Evolutionary conservation across 2,888 invertebrate species (phyloP).

Genomic region (Pandemis cinnamomeana): DNA sequence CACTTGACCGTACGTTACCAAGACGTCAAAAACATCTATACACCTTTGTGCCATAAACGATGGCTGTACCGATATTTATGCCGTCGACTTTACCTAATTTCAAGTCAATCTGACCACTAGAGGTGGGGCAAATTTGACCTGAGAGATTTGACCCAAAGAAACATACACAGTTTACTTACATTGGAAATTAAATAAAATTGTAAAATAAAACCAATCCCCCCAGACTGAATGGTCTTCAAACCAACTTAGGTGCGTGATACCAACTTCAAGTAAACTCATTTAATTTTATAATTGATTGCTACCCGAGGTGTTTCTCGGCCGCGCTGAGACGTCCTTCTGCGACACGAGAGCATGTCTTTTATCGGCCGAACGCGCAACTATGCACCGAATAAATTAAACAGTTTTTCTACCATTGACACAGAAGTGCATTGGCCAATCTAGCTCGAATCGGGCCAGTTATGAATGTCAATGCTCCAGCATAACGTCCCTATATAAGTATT

Average conservation of each 20-base stretch:
- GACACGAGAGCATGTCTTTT: conserved; percentile 35
- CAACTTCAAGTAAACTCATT: neutral
- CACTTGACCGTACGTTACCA: too few relatives aligned
- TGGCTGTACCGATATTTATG: too few relatives aligned
- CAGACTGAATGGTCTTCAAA: neutral
- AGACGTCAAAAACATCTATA: too few relatives aligned
- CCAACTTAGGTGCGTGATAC: neutral
- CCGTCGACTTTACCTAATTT: too few relatives aligned
- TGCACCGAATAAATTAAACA: conserved; percentile 76
- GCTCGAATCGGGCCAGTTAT: conserved; percentile 73
- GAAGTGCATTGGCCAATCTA: conserved; percentile 80
- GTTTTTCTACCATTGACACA: conserved; percentile 83
- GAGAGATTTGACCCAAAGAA: too few relatives aligned
- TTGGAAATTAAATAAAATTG: too few relatives aligned
- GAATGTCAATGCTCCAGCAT: conserved; percentile 77
- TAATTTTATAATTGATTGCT: conserved; percentile 1
- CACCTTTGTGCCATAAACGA: too few relatives aligned
- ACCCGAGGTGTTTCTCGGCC: conserved; percentile 13
- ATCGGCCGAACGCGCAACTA: conserved; percentile 64
- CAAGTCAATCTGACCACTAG: too few relatives aligned
- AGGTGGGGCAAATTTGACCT: too few relatives aligned
- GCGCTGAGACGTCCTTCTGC: conserved; percentile 24
- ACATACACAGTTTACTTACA: too few relatives aligned
- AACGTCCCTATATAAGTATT: conserved; percentile 78
- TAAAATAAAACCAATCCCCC: neutral